Base-by-base conservation (phyloP, 2,888 invertebrate genomes). In the Dorcus hopei region DNA sequence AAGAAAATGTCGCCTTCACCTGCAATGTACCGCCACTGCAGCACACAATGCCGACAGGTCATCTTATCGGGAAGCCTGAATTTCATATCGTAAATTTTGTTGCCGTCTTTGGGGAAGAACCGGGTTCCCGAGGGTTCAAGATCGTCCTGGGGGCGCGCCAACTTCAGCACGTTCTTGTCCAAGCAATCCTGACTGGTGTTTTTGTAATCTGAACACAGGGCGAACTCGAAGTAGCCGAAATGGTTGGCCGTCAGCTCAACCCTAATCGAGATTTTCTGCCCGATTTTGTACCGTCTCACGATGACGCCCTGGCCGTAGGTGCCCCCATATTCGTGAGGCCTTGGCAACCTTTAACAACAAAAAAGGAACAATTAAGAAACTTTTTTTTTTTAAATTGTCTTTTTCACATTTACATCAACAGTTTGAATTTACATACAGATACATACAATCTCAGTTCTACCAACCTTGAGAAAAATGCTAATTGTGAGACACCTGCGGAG, bases 241-340 rank as follows among this genome's bases (percentile, higher is more conserved):
- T 95, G 95, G 73, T 87, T 93, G 38, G 94, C 94, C 0, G 94
- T 95, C n/a, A 95, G 75, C 73, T 95, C 91, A 0, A 95, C 86
- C 61, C 89, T 85, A 56, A 93, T 86, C 9, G 85, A 85, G 61
- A 93, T 86, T 41, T 83, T 77, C 43, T 87, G 82, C 54, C 86
- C 85, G 0, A 87, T 85, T 16, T 84, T 83, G 73, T 93, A 93
- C 70, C 85, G 85, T n/a, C 92, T 83, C 0, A 91, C 93, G 58
- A 93, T 87, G 47, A 93, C 83, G 1, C 92, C 91, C 72, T 88
- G 87, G 4, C 90, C 92, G 79, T 90, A 94, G 58, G 87, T 85
- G 6, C 94, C 94, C 0, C 94, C 94, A 42, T 83, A 85, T 76
- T 95, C 94, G 77, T 94, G 92, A 0, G 88, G 82, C 52, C 93